Base-by-base conservation (phyloP, 2,888 invertebrate species). In the Choreutis nemorana region DNA sequence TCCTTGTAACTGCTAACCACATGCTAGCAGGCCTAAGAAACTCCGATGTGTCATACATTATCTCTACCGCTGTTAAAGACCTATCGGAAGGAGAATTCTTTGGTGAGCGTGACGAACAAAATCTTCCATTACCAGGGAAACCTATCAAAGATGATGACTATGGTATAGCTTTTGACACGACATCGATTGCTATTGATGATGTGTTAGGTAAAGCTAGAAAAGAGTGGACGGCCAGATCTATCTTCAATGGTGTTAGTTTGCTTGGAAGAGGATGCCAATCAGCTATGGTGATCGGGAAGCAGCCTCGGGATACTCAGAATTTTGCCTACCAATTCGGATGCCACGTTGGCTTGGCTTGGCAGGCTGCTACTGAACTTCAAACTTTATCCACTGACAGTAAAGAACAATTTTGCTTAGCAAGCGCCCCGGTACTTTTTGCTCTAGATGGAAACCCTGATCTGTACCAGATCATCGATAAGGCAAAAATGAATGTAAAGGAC, bases 351-450 rank as follows among this genome's bases (percentile, higher is more conserved):
- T 73, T 90, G 28, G 90, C 91, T 1, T 90, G 90, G 87, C 92
- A 93, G 75, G 89, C 88, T 1, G 66, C 71, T 20, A 58, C 63
- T 0, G 78, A 79, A 53, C 33, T 77, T 3, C 66, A 71, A 28
- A 61, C 57, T 5, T 34, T 50, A 48, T 83, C 40, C 65, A 87
- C 64, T 64, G 87, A 56, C 81, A 90, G 28, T 84, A 77, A 73
- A 41, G 68, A 70, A 4, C 87, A 87, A 37, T 89, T 90, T 50
- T 87, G 85, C 55, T 65, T 94, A 29, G 87, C 91, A 2, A 89
- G 89, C 40, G 92, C 92, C 1, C 94, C 94, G 0, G 87, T 94
- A 0, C 80, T 94, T 33, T 91, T 91, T 37, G 91, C 93, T 42
- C 67, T 94, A 22, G 87, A 91, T 58, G 81, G 87, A 28, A 89